Percentiles rank a stretch among this genome's conserved stretches.
Evolutionary conservation across 2,113 vertebrate species (phyloP).

Genomic region (Hypanus sabinus): DNA sequence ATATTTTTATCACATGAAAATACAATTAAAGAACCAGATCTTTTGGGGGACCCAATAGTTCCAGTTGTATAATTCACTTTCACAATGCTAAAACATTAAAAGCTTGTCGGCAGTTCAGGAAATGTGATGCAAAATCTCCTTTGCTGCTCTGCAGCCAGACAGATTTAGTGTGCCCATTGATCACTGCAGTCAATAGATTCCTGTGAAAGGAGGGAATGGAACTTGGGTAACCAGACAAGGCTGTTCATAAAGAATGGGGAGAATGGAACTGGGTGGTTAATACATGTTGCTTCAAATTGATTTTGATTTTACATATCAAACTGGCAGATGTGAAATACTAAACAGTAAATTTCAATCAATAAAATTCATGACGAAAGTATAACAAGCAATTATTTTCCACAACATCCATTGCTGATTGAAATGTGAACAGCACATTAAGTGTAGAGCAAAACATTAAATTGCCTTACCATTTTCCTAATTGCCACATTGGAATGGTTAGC

Average conservation of each 20-base stretch:
- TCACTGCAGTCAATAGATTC: no score
- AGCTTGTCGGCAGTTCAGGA: neutral
- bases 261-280: neutral
- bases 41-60: neutral
- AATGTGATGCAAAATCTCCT: neutral
- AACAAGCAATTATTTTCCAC: neutral
- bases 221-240: neutral
- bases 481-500: conserved; percentile 93
- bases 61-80: neutral
- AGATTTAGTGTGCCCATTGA: neutral
- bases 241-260: neutral
- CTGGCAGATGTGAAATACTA: neutral
- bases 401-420: neutral
- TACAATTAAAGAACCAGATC: neutral
- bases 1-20: neutral
- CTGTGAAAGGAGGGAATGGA: neutral
- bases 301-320: neutral
- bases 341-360: neutral
- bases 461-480: conserved; percentile 89
- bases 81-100: neutral
- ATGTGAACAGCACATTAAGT: neutral
- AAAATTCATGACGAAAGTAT: neutral
- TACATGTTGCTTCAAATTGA: neutral
- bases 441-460: conserved; percentile 1
- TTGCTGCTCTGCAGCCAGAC: neutral